Evolutionary conservation across 1,140 invertebrate genomes (phyloP).

Genomic region (Drosophila lacertosa): DNA sequence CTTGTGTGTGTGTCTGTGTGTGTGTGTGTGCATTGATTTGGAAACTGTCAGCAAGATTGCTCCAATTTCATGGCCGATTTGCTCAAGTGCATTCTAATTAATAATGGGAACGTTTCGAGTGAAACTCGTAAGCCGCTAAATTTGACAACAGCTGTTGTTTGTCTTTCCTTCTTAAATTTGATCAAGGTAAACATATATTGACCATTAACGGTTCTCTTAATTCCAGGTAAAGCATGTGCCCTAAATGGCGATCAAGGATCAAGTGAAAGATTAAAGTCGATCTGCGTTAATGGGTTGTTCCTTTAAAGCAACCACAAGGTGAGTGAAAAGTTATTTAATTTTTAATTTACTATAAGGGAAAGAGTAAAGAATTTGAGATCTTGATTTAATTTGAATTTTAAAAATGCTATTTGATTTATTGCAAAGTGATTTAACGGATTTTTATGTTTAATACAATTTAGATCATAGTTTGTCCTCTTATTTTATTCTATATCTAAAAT

Average conservation of each 20-base stretch:
- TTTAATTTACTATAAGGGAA: not conserved
- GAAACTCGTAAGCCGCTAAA: conserved; percentile 49
- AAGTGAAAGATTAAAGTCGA: not conserved
- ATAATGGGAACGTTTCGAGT: conserved; percentile 45
- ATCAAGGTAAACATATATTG: conserved; percentile 43
- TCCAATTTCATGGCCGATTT: conserved; percentile 81
- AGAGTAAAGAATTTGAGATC: no score
- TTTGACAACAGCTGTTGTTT: conserved; percentile 66
- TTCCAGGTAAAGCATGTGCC: conserved; percentile 20
- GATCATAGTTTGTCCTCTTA: no score
- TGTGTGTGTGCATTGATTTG: conserved; percentile 64
- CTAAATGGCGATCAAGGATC: not conserved
- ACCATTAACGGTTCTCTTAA: conserved; percentile 26
- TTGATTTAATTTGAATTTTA: no score
- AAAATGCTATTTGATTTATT: no score
- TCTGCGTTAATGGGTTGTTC: not conserved
- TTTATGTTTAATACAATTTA: no score
- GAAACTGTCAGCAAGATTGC: conserved; percentile 76
- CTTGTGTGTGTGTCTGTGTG: conserved; percentile 11
- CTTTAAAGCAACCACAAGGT: not conserved
- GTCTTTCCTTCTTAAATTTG: conserved; percentile 29
- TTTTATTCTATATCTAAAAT: no score
- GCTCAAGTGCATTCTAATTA: conserved; percentile 72
- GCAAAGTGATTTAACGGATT: no score
- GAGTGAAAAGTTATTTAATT: not conserved